Evolutionary conservation across 2,797 vertebrate species (phyloP).

Genomic region (Sphenodon punctatus): DNA sequence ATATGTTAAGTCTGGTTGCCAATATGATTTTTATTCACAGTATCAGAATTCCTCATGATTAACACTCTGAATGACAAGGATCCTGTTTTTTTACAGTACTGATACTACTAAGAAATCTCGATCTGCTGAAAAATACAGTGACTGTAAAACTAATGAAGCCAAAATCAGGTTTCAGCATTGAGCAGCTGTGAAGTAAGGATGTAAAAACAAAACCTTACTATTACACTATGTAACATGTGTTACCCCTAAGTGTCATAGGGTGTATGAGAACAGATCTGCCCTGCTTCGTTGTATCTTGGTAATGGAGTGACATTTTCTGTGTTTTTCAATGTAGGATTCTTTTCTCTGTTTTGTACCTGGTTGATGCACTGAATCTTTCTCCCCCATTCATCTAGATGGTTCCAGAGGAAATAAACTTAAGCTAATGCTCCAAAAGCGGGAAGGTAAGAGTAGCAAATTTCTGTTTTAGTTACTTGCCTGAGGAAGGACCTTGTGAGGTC

Average conservation of each 20-base stretch:
- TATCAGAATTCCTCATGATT: not conserved
- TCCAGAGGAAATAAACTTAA: slow-evolving; percentile 78
- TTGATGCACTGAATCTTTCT: not conserved
- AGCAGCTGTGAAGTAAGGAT: not conserved
- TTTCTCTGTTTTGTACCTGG: too few species aligned
- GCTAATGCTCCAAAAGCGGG: slow-evolving; percentile 75
- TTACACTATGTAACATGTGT: fast-evolving
- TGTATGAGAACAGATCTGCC: not conserved
- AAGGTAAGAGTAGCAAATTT: slow-evolving; percentile 66
- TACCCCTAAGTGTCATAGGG: fast-evolving
- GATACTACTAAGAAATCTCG: not conserved
- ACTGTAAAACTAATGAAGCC: not conserved
- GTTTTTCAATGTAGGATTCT: too few species aligned
- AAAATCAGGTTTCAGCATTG: fast-evolving
- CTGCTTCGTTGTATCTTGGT: not conserved
- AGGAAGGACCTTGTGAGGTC: too few species aligned
- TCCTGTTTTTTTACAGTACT: fast-evolving
- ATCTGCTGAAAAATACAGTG: not conserved
- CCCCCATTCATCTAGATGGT: slow-evolving; percentile 69
- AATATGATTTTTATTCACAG: fast-evolving
- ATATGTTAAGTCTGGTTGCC: not conserved
- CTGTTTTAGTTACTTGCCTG: too few species aligned
- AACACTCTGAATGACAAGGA: fast-evolving
- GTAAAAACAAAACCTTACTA: not conserved
- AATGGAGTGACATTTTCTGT: not conserved